These are phyloP conservation scores for Drosophila vallismaia DNA, from an alignment of 2,888 invertebrate species.

Conservation along the genomic window DNA sequence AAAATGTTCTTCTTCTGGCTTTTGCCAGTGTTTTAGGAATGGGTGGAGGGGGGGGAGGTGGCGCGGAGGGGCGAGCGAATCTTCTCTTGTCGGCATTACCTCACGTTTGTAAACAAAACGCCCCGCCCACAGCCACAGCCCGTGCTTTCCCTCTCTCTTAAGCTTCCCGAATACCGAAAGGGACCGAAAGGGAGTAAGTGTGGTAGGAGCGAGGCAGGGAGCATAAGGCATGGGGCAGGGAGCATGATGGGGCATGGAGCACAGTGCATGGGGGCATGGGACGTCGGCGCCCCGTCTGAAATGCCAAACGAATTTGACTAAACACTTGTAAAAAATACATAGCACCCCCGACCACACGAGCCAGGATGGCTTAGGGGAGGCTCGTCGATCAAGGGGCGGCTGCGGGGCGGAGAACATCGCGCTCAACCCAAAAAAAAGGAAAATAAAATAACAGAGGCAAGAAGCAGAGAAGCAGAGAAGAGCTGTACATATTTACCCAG, in stretches of 20 bases:
- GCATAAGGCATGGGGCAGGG: neutral
- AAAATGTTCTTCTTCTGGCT: conserved; percentile 48
- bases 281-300: conserved; percentile 27
- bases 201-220: neutral
- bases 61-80: conserved; percentile 18
- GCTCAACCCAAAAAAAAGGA: conserved; percentile 52
- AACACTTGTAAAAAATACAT: conserved; percentile 78
- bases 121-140: conserved; percentile 35
- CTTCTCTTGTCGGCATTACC: conserved; percentile 55
- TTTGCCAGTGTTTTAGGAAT: neutral
- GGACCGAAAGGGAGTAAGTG: conserved; percentile 7
- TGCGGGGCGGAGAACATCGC: conserved; percentile 7
- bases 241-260: neutral
- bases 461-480: conserved; percentile 43
- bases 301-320: conserved; percentile 71
- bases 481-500: conserved; percentile 54
- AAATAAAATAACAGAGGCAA: conserved; percentile 4
- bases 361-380: conserved; percentile 52
- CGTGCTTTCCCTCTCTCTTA: conserved; percentile 23
- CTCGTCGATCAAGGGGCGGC: conserved; percentile 8
- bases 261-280: neutral
- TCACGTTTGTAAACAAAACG: conserved; percentile 74
- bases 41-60: too few species aligned
- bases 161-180: conserved; percentile 26
- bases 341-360: conserved; percentile 69